phyloP scores from a whole-genome alignment of 2,888 invertebrate genomes.

The Diploptera punctata region DNA sequence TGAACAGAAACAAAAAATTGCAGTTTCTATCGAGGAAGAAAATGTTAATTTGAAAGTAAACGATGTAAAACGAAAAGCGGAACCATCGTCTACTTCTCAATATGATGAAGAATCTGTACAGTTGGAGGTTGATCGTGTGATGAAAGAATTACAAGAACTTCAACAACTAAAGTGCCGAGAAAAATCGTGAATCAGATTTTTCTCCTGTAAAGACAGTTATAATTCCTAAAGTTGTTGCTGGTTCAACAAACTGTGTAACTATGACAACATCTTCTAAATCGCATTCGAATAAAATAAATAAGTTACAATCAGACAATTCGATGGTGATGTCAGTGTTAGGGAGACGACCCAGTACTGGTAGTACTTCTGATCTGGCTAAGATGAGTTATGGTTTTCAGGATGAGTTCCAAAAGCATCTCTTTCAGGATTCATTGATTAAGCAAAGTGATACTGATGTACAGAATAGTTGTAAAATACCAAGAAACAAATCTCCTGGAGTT shows the following conservation, averaged over 20 bases:
- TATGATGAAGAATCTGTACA: constrained; percentile 54
- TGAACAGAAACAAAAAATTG: background rate
- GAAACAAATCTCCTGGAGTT: background rate
- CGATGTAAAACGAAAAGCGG: background rate
- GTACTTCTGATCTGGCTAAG: background rate
- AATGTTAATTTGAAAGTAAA: background rate
- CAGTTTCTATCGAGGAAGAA: background rate
- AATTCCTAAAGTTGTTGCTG: background rate
- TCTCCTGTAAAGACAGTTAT: background rate
- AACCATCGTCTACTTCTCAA: constrained; percentile 40
- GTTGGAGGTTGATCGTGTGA: constrained; percentile 53
- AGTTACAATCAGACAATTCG: background rate
- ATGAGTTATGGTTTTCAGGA: constrained; percentile 40
- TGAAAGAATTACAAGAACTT: constrained; percentile 52
- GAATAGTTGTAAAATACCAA: constrained; percentile 2
- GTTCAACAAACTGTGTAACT: constrained; percentile 15
- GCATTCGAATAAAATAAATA: too few relatives aligned
- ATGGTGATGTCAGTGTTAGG: background rate
- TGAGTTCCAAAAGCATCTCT: constrained; percentile 41
- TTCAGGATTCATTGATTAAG: constrained; percentile 23
- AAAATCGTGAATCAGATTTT: constrained; percentile 4
- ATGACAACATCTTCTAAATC: too few relatives aligned
- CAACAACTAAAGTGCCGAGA: constrained; percentile 40
- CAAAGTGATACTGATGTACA: background rate
- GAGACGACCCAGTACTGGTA: constrained; percentile 17